Base-by-base conservation (phyloP, 1,140 invertebrate genomes). In the Drosophila nannoptera region DNA sequence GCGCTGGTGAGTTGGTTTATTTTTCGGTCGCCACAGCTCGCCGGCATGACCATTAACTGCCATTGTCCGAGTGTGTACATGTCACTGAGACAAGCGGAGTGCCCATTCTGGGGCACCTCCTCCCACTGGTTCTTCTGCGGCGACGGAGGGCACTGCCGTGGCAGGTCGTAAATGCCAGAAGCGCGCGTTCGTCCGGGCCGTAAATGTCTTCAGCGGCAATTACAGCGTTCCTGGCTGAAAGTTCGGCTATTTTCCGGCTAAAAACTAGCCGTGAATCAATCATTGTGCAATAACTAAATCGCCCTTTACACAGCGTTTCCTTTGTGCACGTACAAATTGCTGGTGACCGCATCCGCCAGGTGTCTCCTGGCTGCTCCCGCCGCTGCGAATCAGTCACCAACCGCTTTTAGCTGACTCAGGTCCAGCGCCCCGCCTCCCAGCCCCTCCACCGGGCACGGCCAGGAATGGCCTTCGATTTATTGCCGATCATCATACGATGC, bases 171-270 rank as follows among this genome's bases (percentile, higher is more conserved):
- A 84, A 86, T 86, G 81, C 87, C 77, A 86, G 71, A 55, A 65
- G 82, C 81, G 77, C 71, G 81, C 81, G 73, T 76, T 78, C 54
- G 43, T 49, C 62, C 22, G 69, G 70, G 75, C 81, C 78, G 65
- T 86, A 77, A 86, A 88, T 86, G 80, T 88, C 82, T 87, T 87
- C 82, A 80, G 71, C 70, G 77, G 78, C 73, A 87, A 88, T 88
- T 88, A 88, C 70, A 76, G 68, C 53, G 22, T 22, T 32, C 11
- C 29, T 22, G 45, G 29, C 31, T 33, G 0, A 14, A 45, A 33
- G 7, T 46, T 35, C 55, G 43, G 40, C 42, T 49, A 40, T 67
- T 75, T 64, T 50, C 58, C 48, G 16, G 40, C 40, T 43, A 43
- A 43, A 43, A 14, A 43, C 12, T 29, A 45, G 50, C 50, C 75